These are phyloP conservation scores for Azorinus chamasolen DNA, from an alignment of 2,888 invertebrate species.

Conservation along the genomic window DNA sequence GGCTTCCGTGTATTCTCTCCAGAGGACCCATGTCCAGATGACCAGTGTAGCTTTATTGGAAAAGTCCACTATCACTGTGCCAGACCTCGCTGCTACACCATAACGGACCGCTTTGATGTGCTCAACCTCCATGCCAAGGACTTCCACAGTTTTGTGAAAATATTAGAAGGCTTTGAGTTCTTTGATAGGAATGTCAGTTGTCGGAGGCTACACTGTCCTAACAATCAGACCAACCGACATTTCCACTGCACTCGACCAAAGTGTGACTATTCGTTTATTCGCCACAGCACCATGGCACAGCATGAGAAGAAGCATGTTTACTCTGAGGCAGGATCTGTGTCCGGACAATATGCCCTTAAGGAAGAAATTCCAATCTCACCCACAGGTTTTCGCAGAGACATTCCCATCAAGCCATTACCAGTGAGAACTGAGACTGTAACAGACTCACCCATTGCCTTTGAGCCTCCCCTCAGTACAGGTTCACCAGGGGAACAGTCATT, in stretches of 20 bases:
- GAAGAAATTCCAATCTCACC: constrained; percentile 7
- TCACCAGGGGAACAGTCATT: constrained; percentile 93
- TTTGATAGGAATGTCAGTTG: constrained; percentile 92
- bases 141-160: constrained; percentile 93
- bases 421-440: neutral
- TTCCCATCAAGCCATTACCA: constrained; percentile 63
- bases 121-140: constrained; percentile 94
- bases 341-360: neutral
- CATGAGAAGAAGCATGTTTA: constrained; percentile 90
- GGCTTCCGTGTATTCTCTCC: constrained; percentile 81
- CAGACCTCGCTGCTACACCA: constrained; percentile 93
- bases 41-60: constrained; percentile 90
- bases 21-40: constrained; percentile 90
- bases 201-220: constrained; percentile 89
- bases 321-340: constrained; percentile 27
- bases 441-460: neutral
- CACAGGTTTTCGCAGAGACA: constrained; percentile 25
- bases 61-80: constrained; percentile 95
- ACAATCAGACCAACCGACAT: constrained; percentile 91
- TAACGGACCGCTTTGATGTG: constrained; percentile 92
- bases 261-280: constrained; percentile 91
- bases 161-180: constrained; percentile 94
- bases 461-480: constrained; percentile 1
- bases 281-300: constrained; percentile 91
- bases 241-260: constrained; percentile 92